These are phyloP conservation scores for Bombus huntii DNA, from an alignment of 1,140 invertebrate genomes.

Conservation along the genomic window DNA sequence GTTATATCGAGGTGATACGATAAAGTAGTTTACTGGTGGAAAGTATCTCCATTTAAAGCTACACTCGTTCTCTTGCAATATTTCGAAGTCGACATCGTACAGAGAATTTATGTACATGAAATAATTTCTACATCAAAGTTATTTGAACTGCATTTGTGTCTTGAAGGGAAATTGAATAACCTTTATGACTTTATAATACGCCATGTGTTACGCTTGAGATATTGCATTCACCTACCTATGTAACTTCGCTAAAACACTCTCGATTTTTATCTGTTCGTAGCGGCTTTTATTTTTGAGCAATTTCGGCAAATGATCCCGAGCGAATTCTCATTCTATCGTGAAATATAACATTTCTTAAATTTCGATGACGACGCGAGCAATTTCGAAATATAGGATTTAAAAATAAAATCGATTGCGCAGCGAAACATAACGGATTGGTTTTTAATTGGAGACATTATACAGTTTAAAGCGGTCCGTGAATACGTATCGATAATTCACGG, in stretches of 20 bases:
- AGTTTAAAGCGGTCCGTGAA: background rate
- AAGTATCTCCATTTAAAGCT: background rate
- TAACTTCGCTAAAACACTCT: background rate
- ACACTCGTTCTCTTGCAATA: background rate
- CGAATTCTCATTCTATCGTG: background rate
- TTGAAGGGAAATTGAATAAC: background rate
- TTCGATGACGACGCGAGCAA: background rate
- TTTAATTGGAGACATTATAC: background rate
- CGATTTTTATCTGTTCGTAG: background rate
- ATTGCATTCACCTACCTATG: background rate
- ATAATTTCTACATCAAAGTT: background rate
- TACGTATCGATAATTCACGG: background rate
- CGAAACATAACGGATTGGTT: background rate
- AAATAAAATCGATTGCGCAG: background rate
- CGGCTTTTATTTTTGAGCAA: background rate
- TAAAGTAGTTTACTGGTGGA: no score
- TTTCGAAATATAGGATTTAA: background rate
- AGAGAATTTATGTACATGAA: background rate
- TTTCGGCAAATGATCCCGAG: background rate
- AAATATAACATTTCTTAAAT: background rate
- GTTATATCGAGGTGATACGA: no score
- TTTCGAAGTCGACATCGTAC: background rate
- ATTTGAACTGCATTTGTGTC: background rate
- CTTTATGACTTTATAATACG: conserved; percentile 7
- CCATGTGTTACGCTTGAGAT: background rate